A percentile compares a stretch with the other conserved stretches of the same genome.
Evolutionary conservation across 2,797 vertebrate genomes (phyloP).

Genomic region (Acanthopagrus latus): DNA sequence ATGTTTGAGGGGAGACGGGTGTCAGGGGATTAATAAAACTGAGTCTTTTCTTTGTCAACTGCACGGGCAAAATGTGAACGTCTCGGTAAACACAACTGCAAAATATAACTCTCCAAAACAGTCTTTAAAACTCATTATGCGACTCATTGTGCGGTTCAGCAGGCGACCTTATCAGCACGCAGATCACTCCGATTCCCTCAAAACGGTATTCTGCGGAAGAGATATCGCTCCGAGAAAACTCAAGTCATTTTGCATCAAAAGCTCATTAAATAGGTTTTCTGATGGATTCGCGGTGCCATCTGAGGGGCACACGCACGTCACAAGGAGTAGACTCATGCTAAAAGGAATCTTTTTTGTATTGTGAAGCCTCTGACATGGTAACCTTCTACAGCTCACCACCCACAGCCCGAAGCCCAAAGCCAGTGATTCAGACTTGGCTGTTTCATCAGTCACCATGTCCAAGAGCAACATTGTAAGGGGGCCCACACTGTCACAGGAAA

Average conservation of each 20-base stretch:
- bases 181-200: constrained; percentile 16
- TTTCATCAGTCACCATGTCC: constrained; percentile 77
- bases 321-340: constrained; percentile 39
- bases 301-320: constrained; percentile 55
- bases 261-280: constrained; percentile 63
- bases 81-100: constrained; percentile 1
- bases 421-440: constrained; percentile 78
- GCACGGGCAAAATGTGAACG: constrained; percentile 9
- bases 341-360: constrained; percentile 52
- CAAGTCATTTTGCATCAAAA: constrained; percentile 51
- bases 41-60: constrained; percentile 10
- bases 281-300: constrained; percentile 53
- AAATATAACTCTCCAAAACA: constrained; percentile 18
- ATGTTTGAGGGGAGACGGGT: neutral
- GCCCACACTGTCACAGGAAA: constrained; percentile 69
- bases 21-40: neutral
- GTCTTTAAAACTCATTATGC: constrained; percentile 18
- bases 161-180: constrained; percentile 24
- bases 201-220: constrained; percentile 23
- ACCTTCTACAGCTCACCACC: constrained; percentile 74
- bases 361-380: constrained; percentile 65
- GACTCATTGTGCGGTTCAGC: constrained; percentile 2
- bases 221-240: constrained; percentile 21
- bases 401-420: constrained; percentile 62
- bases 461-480: constrained; percentile 70